These are phyloP conservation scores for Numida meleagris DNA, from an alignment of 2,113 vertebrate genomes.

Conservation along the genomic window DNA sequence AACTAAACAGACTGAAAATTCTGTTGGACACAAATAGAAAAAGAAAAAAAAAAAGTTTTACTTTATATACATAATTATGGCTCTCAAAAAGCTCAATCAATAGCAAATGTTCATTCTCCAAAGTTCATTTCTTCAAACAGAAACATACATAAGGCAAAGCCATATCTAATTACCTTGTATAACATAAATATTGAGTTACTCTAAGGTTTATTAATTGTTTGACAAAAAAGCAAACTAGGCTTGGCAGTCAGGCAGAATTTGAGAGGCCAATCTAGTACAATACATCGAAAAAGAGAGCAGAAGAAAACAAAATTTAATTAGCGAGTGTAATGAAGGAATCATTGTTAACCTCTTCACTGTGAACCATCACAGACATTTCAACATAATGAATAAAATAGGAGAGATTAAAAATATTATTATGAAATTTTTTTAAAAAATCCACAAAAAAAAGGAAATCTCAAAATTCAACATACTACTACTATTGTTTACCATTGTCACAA, in stretches of 20 bases:
- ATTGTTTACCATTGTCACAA: not conserved
- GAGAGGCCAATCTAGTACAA: not conserved
- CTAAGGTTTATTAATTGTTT: not conserved
- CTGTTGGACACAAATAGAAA: not conserved
- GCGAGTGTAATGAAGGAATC: not conserved
- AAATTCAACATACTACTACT: not conserved
- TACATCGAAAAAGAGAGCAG: not conserved
- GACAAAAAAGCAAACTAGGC: not conserved
- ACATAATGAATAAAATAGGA: not conserved
- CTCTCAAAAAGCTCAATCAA: not conserved
- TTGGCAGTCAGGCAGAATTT: not conserved
- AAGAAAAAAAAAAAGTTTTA: not conserved
- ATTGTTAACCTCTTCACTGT: not conserved
- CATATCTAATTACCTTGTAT: not conserved
- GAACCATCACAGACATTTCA: not conserved
- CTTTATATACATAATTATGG: not conserved
- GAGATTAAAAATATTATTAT: not conserved
- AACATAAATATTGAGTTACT: not conserved
- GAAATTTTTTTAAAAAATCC: not conserved
- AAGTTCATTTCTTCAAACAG: not conserved
- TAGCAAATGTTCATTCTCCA: not conserved
- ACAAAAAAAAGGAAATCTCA: not conserved
- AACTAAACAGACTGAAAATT: constrained; percentile 11
- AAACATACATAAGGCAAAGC: not conserved
- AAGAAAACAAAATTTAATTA: not conserved